Evolutionary conservation across 2,113 vertebrate species (phyloP).

Genomic region (Gavia stellata): DNA sequence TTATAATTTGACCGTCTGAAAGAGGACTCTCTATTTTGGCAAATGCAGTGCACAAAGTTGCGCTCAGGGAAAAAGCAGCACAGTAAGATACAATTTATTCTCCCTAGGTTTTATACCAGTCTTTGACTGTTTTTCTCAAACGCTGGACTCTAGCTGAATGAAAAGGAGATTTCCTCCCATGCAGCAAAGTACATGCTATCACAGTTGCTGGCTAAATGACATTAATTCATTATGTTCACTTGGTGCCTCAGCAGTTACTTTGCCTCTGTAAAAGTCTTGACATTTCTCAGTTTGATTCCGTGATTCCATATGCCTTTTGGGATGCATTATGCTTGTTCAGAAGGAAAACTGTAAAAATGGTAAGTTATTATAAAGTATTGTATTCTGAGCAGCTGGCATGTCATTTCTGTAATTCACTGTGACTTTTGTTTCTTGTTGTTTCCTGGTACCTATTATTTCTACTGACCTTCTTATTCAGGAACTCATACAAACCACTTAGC

Average conservation of each 20-base stretch:
- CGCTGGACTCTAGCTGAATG: not conserved
- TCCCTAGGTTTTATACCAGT: not conserved
- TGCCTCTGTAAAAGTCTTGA: constrained; percentile 29
- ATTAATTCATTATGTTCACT: constrained; percentile 21
- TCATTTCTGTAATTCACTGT: constrained; percentile 12
- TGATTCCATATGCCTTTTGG: constrained; percentile 24
- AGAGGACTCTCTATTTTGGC: constrained; percentile 14
- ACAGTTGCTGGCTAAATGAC: constrained; percentile 12
- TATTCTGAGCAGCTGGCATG: constrained; percentile 36
- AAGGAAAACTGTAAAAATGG: constrained; percentile 45
- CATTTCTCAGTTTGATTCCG: constrained; percentile 36
- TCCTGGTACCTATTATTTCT: constrained; percentile 56
- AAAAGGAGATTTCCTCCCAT: constrained; percentile 18
- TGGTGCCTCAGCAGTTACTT: not conserved
- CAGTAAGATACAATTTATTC: not conserved
- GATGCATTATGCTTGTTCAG: constrained; percentile 36
- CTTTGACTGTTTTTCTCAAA: not conserved
- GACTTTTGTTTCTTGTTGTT: constrained; percentile 64
- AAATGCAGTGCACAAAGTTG: not conserved
- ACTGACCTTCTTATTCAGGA: constrained; percentile 51
- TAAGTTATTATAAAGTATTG: constrained; percentile 47
- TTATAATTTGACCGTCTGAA: not conserved
- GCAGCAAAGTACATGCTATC: not conserved
- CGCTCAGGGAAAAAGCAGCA: not conserved
- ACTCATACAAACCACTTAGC: constrained; percentile 40